These are phyloP conservation scores for Penelope pileata DNA, from an alignment of 2,113 vertebrate species.

Conservation along the genomic window DNA sequence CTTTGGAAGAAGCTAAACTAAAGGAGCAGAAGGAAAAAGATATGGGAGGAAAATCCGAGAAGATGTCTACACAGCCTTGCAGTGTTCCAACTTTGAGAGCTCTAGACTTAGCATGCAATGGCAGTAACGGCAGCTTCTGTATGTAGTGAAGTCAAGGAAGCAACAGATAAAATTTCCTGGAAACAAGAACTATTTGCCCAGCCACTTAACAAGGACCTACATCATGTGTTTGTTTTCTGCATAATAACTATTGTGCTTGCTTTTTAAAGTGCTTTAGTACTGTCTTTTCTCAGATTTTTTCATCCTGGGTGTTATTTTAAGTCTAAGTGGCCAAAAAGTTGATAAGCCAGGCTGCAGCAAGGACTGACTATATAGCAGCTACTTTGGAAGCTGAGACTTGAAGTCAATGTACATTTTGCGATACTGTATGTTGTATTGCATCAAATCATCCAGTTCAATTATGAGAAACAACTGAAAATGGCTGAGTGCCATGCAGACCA, in stretches of 20 bases:
- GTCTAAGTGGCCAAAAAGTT: not conserved
- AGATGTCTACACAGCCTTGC: rapidly evolving
- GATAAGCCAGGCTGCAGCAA: not conserved
- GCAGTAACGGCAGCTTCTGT: not conserved
- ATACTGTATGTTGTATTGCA: not conserved
- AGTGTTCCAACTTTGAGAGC: not conserved
- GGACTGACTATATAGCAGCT: rapidly evolving
- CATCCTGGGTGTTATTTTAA: not conserved
- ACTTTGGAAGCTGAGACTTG: not conserved
- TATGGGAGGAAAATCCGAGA: not conserved
- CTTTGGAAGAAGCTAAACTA: not conserved
- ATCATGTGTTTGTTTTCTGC: not conserved
- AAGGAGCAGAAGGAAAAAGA: not conserved
- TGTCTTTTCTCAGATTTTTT: not conserved
- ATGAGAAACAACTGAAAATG: not conserved
- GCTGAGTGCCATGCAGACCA: not conserved
- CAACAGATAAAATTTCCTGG: not conserved
- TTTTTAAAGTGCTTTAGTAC: not conserved
- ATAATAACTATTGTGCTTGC: not conserved
- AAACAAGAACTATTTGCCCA: not conserved
- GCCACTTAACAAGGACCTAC: not conserved
- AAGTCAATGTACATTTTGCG: not conserved
- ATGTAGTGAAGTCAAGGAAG: not conserved
- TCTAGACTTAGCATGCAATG: not conserved
- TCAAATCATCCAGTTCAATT: not conserved